Evolutionary conservation across 2,113 vertebrate species (phyloP), one percentile per base, ranked within the genome.

Genomic region (Oryzias woworae): DNA sequence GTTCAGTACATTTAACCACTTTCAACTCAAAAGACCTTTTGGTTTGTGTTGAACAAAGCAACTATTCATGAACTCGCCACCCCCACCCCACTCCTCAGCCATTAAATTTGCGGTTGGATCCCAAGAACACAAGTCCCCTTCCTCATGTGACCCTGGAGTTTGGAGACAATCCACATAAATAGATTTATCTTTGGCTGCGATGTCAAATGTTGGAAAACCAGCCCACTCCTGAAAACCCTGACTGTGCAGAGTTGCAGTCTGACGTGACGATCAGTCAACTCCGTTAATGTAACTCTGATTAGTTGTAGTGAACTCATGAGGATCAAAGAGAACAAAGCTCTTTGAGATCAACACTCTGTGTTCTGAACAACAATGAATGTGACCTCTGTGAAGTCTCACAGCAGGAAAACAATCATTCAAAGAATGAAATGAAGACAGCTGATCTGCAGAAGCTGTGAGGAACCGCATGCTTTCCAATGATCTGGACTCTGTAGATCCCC

Each of bases 31-130:
- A 64, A 79, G 71, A 66, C 63, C 65, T 82, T 81, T 60, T 61
- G 31, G 18, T 67, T 64, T 64, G 61, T 10, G 18, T 50, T 22
- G 63, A 80, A 87, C 79, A 87, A 81, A 84, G 81, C 70, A 50
- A 4, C 49, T 62, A 77, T 88, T 88, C 70, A 85, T 71, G 28
- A 55, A 7, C 64, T 23, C 53, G 36, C 26, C 59, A 14, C 7
- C n/a, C 28, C 43, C 24, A 12, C 52, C 14, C 10, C 20, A 15
- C 28, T 4, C 15, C 42, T 53, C 36, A 22, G 77, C 42, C 41
- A 44, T 67, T 78, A 68, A 75, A 70, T 56, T 56, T 2, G 14
- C 53, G 52, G 51, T 58, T 58, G 31, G 53, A 69, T 48, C 65
- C 69, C 48, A 26, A 69, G 63, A 47, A 80, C 62, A 43, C 20